Conservation (phyloP, 2,113 vertebrate genomes). For the Ranitomeya variabilis region DNA sequence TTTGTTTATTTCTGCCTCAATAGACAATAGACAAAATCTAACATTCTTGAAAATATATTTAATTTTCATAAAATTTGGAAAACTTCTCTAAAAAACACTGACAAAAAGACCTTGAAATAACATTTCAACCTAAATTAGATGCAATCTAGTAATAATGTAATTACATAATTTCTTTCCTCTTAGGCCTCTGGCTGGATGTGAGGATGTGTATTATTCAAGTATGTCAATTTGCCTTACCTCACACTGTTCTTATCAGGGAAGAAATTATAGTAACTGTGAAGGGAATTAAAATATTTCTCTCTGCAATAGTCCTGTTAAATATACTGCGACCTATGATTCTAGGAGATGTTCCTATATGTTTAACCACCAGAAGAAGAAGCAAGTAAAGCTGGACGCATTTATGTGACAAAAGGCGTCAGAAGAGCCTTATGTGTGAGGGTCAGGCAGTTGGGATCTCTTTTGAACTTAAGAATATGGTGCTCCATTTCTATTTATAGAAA, state of each 20-base stretch:
- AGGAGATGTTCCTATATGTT: not conserved
- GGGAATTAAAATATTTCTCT: slow-evolving; percentile 27
- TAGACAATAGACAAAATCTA: not conserved
- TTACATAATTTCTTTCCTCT: slow-evolving; percentile 38
- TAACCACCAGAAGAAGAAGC: not conserved
- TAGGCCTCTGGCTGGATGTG: slow-evolving; percentile 27
- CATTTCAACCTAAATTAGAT: slow-evolving; percentile 41
- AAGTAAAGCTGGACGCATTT: not conserved
- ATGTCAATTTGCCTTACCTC: slow-evolving; percentile 21
- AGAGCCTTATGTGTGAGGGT: not conserved
- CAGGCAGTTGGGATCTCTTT: not conserved
- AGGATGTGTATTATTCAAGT: slow-evolving; percentile 29
- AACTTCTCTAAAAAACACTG: slow-evolving; percentile 3
- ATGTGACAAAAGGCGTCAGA: not conserved
- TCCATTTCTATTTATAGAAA: not conserved
- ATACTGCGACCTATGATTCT: not conserved
- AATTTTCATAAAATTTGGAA: not conserved
- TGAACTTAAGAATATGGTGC: not conserved
- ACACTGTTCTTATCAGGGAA: slow-evolving; percentile 27
- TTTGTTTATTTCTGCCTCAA: not conserved
- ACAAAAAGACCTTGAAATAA: slow-evolving; percentile 38
- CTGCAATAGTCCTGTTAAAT: not conserved
- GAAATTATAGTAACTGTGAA: slow-evolving; percentile 20
- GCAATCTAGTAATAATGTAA: slow-evolving; percentile 47
- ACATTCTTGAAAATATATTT: slow-evolving; percentile 7